Conservation (phyloP, 2,888 invertebrate genomes). For the Furcula furcula region DNA sequence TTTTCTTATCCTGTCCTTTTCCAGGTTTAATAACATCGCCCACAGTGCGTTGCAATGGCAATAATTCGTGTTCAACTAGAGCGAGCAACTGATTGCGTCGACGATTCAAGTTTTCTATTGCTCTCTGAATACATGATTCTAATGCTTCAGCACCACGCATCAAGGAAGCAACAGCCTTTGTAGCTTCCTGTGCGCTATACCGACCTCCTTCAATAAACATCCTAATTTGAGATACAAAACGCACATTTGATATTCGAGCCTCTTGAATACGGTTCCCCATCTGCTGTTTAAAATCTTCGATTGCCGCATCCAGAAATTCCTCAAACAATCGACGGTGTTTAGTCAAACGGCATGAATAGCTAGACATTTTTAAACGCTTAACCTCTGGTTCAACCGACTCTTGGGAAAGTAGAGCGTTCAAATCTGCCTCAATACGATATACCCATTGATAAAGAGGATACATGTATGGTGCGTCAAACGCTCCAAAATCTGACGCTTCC, state of each 20-base stretch:
- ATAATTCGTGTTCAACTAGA: constrained; percentile 44
- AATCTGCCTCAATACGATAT: constrained; percentile 36
- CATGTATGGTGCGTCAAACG: constrained; percentile 44
- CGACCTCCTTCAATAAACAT: constrained; percentile 56
- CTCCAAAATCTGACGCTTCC: constrained; percentile 43
- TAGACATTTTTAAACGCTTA: constrained; percentile 55
- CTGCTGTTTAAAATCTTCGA: constrained; percentile 39
- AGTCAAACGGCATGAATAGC: constrained; percentile 52
- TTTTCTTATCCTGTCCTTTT: constrained; percentile 27
- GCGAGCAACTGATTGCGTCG: constrained; percentile 44
- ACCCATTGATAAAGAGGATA: constrained; percentile 55
- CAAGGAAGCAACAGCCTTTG: constrained; percentile 38
- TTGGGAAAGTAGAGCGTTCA: constrained; percentile 34
- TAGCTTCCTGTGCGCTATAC: constrained; percentile 53
- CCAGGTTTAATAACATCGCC: constrained; percentile 38
- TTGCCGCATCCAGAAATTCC: constrained; percentile 45
- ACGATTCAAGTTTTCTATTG: constrained; percentile 41
- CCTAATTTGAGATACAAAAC: constrained; percentile 49
- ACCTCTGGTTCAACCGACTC: constrained; percentile 42
- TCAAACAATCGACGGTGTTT: constrained; percentile 51
- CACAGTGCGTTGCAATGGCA: constrained; percentile 41
- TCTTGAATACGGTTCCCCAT: constrained; percentile 52
- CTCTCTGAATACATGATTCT: constrained; percentile 40
- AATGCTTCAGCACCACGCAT: constrained; percentile 50
- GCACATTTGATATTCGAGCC: constrained; percentile 59